Evolutionary conservation across 1,140 invertebrate species (phyloP), one percentile per base, ranked within the genome.

Genomic region (Acyrthosiphon pisum): DNA sequence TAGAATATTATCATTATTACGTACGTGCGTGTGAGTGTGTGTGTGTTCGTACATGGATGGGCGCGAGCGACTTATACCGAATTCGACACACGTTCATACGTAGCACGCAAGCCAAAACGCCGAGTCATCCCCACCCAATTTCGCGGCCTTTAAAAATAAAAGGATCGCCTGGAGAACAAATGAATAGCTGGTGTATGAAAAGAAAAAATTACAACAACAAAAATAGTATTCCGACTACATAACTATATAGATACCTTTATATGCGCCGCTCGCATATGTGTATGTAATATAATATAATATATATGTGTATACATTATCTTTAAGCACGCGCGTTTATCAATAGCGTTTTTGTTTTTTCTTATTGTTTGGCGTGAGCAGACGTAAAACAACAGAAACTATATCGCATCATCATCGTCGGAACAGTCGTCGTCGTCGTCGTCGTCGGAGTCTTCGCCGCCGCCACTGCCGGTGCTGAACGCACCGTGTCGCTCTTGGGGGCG

Each of bases 71-170:
- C 88, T 30, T 53, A 53, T 37, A 90, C 50, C 88, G 88, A 44
- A 90, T 90, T 90, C 89, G 89, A 90, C 89, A 90, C 89, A 30
- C 88, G 88, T 56, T 53, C 50, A 41, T 41, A 37, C 22, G 87
- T 2, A 7, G 30, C 35, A 35, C 20, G 20, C 50, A 22, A 35
- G n/a, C 30, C 53, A 35, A 60, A 90, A 44, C 89, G 89, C 37
- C 37, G 18, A 90, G 89, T 90, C 89, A 90, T 90, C 89, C 44
- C 89, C 53, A 26, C 26, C 89, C 22, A 90, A 90, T 90, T 90
- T 90, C 89, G 89, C 89, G 89, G 89, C 89, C 89, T 90, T 90
- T 90, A 90, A 90, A 68, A 90, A 90, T 44, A 68, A 68, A 90
- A 90, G 23, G 56, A 68, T 44, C 20, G 50, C 22, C 88, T 22